A percentile compares a stretch with the other conserved stretches of the same genome.
Conservation (phyloP, 2,113 vertebrate genomes). For the Oxyura jamaicensis region DNA sequence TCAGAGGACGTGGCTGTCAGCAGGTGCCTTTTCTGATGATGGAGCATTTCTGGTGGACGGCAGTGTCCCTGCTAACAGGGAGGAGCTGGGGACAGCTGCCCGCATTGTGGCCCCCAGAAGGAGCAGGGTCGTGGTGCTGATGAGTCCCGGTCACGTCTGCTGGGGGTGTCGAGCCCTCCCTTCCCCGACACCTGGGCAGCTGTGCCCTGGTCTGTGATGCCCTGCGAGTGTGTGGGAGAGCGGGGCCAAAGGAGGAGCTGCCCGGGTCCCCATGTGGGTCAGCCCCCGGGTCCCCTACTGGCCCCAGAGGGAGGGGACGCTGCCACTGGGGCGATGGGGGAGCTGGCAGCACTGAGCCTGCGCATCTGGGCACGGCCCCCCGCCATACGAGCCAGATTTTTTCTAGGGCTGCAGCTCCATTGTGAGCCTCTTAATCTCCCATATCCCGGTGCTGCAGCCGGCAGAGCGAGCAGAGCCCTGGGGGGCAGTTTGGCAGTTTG, state of each 20-base stretch:
- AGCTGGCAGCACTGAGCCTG: background rate
- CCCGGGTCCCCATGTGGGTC: background rate
- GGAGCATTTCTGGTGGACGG: no score
- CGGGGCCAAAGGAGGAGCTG: background rate
- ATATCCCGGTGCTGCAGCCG: background rate
- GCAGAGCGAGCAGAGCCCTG: background rate
- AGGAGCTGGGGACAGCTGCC: no score
- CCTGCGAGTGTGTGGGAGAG: background rate
- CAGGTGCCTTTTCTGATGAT: background rate
- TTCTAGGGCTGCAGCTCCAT: conserved; percentile 46
- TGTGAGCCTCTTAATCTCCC: conserved; percentile 38
- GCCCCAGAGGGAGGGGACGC: background rate
- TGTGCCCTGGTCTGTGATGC: background rate
- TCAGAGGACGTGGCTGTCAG: background rate
- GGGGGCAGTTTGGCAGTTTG: background rate
- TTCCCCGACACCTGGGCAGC: background rate
- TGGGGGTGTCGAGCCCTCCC: background rate
- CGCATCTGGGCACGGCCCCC: background rate
- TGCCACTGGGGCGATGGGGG: background rate
- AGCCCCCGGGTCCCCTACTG: rapidly evolving
- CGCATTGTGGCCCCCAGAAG: background rate
- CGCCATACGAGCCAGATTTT: conserved; percentile 16
- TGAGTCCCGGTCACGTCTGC: background rate
- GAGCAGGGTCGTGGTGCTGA: background rate
- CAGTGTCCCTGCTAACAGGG: background rate